These are phyloP conservation scores for Nomada ferruginata DNA, from an alignment of 2,888 invertebrate genomes.

Conservation along the genomic window DNA sequence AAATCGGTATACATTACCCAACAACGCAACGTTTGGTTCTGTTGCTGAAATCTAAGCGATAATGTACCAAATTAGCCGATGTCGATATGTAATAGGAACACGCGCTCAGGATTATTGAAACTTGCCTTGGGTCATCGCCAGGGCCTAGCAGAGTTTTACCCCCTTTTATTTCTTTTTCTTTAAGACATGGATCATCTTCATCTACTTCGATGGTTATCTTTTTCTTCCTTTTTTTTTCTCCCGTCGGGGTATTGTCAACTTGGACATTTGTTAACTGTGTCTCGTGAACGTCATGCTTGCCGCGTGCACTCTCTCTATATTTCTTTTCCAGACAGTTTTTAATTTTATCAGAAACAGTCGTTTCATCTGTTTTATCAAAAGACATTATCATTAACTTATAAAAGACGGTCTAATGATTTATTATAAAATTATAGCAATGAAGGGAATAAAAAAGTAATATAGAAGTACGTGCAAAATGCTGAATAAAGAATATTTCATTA, in stretches of 20 bases:
- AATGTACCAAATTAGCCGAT: too few species aligned
- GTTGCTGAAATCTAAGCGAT: conserved; percentile 78
- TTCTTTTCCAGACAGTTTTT: not conserved
- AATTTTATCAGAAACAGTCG: not conserved
- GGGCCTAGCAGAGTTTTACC: conserved; percentile 25
- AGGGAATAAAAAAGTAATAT: too few species aligned
- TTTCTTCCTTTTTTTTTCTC: conserved; percentile 31
- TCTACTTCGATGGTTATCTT: conserved; percentile 60
- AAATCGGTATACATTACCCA: conserved; percentile 81
- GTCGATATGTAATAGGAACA: too few species aligned
- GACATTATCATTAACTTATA: conserved; percentile 6
- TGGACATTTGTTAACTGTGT: not conserved
- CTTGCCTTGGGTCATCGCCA: conserved; percentile 73
- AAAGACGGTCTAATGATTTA: too few species aligned
- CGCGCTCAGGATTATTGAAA: not conserved
- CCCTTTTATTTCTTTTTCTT: not conserved
- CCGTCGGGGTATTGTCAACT: not conserved
- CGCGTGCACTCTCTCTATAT: not conserved
- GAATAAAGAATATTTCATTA: not conserved
- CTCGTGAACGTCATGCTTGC: not conserved
- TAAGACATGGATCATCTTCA: conserved; percentile 72
- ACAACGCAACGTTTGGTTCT: conserved; percentile 79
- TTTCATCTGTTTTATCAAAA: not conserved
- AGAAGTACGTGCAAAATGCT: conserved; percentile 9
- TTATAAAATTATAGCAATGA: too few species aligned